Conservation (phyloP, 1,140 invertebrate species). For the Microplitis demolitor region DNA sequence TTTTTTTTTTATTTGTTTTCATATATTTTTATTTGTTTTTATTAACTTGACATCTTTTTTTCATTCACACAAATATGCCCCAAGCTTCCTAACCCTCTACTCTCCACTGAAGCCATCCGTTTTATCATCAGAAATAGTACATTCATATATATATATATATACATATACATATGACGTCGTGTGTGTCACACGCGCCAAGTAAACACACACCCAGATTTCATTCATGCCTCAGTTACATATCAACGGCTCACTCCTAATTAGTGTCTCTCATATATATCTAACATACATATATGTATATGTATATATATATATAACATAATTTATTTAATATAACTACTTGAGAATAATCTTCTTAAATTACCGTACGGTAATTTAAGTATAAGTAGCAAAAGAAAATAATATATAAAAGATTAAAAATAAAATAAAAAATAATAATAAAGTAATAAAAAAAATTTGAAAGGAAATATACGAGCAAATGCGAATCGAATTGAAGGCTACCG, state of each 20-base stretch:
- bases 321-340: background rate
- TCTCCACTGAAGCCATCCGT: background rate
- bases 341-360: background rate
- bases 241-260: conserved; percentile 26
- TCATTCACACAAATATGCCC: background rate
- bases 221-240: conserved; percentile 28
- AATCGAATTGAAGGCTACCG: conserved; percentile 28
- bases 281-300: background rate
- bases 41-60: background rate
- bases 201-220: conserved; percentile 25
- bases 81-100: background rate
- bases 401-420: background rate
- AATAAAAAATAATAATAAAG: background rate
- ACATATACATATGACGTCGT: background rate
- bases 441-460: background rate
- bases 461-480: conserved; percentile 17
- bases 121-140: conserved; percentile 19
- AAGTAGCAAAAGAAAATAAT: background rate
- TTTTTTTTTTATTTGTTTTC: conserved; percentile 29
- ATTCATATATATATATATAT: background rate
- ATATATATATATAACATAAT: too few relatives aligned
- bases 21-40: background rate
- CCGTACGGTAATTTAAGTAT: background rate
- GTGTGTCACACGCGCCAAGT: conserved; percentile 22
- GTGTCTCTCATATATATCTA: background rate